Evolutionary conservation across 2,888 invertebrate genomes (phyloP).

Genomic region (Allygus modestus): DNA sequence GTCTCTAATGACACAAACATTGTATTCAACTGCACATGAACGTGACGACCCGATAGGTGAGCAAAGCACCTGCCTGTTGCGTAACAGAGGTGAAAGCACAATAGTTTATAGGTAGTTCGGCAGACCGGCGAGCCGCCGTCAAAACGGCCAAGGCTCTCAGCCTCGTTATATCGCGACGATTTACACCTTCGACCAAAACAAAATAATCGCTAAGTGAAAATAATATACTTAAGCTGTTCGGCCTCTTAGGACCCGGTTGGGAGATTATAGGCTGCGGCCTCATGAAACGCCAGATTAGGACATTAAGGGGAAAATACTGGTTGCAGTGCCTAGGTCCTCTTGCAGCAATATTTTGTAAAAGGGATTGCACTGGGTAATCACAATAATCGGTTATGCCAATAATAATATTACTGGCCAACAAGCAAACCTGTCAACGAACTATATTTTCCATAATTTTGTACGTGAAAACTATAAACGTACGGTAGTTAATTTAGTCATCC

Average conservation of each 20-base stretch:
- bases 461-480: too few species aligned
- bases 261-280: neutral
- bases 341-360: too few species aligned
- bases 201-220: conserved; percentile 2
- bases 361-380: too few species aligned
- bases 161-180: neutral
- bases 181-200: neutral
- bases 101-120: conserved; percentile 29
- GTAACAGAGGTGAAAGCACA: conserved; percentile 34
- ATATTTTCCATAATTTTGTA: too few species aligned
- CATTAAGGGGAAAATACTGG: neutral
- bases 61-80: neutral
- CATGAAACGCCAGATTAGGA: neutral
- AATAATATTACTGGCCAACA: too few species aligned
- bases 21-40: too few species aligned
- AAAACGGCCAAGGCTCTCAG: conserved; percentile 13
- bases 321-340: too few species aligned
- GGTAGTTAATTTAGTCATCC: too few species aligned
- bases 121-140: neutral
- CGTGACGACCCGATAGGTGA: too few species aligned
- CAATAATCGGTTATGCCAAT: too few species aligned
- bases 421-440: too few species aligned
- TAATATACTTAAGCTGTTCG: neutral
- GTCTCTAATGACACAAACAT: too few species aligned
- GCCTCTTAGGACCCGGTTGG: neutral